Evolutionary conservation across 2,113 vertebrate genomes (phyloP), one percentile per base, ranked within the genome.

Genomic region (Notothenia coriiceps): DNA sequence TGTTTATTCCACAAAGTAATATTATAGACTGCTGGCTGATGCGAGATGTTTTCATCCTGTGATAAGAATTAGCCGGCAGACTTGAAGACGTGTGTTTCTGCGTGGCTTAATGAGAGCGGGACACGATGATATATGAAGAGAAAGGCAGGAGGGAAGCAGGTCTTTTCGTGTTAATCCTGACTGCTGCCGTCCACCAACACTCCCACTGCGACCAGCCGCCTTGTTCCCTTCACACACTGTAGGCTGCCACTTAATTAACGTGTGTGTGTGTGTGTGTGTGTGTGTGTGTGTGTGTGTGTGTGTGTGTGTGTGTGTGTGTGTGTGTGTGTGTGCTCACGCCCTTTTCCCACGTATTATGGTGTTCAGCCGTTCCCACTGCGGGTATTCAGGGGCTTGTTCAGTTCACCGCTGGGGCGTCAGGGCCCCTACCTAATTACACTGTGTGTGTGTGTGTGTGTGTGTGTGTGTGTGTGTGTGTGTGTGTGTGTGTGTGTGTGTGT

Each of bases 371-470:
- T 89, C 91, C 85, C 88, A 54, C 18, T 75, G 86, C n/a, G 81
- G 71, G 84, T 92, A 83, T 89, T 91, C 82, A 79, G 84, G 78
- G 86, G 80, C 86, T 88, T 90, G 91, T 91, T 91, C 89, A 82
- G 78, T 90, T 88, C 86, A 86, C 87, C 89, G 67, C 78, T 91
- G 89, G 82, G 75, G 79, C 86, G 7, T 79, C 72, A 63, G 62
- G 82, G 84, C 88, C 82, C 84, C 84, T 84, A 89, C 89, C 88
- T 89, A 87, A 90, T 92, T 91, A 91, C 81, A 87, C 49, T 84
- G 33, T 82, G 60, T 79, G 77, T 83, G 70, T 84, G 75, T 77
- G 74, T 79, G 62, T 60, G 79, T 76, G 83, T 74, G 65, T 80
- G 69, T 79, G 49, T 68, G 62, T 57, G 67, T 71, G 51, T 55